phyloP scores from a whole-genome alignment of 1,140 invertebrate genomes.

The Heliconius himera region DNA sequence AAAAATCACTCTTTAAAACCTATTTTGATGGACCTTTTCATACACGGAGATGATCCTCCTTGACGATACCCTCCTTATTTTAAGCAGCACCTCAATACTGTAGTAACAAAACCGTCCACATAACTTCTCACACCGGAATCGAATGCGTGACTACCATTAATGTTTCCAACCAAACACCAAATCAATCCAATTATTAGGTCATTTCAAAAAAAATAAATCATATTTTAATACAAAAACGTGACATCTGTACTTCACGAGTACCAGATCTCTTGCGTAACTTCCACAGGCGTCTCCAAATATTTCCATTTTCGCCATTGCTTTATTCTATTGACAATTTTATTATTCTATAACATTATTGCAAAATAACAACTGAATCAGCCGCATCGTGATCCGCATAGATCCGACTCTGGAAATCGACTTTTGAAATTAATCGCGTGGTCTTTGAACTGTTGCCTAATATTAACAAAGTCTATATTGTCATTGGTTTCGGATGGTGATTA shows the following conservation, averaged over 20 bases:
- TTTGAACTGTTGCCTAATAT: conserved; percentile 75
- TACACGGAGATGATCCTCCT: no score
- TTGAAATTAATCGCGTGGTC: conserved; percentile 75
- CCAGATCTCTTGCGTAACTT: background rate
- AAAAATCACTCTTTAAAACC: no score
- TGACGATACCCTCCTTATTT: no score
- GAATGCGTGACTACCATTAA: background rate
- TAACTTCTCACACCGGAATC: background rate
- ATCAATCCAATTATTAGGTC: background rate
- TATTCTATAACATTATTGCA: conserved; percentile 70
- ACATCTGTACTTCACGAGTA: background rate
- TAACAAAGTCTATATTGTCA: conserved; percentile 56
- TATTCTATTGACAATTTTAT: conserved; percentile 53
- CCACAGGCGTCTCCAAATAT: conserved; percentile 60
- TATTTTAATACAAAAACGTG: background rate
- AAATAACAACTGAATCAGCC: conserved; percentile 65
- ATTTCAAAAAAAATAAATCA: background rate
- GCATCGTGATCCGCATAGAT: conserved; percentile 69
- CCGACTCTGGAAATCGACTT: conserved; percentile 65
- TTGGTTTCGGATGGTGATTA: conserved; percentile 30
- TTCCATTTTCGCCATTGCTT: conserved; percentile 57
- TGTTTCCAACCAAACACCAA: background rate
- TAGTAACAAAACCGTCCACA: background rate
- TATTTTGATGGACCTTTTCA: no score
- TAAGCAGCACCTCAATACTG: background rate